A percentile compares a stretch with the other conserved stretches of the same genome.
Evolutionary conservation across 2,113 vertebrate species (phyloP).

Genomic region (Mustelus asterias): DNA sequence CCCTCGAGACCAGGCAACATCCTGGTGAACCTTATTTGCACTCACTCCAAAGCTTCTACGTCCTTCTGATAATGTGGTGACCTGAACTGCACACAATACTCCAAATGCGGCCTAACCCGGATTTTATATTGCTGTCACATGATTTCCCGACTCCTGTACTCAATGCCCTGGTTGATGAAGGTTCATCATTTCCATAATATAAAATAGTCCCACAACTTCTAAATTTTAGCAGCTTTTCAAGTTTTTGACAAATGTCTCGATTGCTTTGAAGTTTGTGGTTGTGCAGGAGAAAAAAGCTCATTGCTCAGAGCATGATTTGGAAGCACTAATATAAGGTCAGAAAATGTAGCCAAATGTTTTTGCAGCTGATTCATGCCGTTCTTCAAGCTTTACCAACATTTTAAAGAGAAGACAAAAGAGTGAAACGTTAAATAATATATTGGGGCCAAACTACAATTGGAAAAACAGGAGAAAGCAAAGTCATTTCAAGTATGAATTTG

Average conservation of each 20-base stretch:
- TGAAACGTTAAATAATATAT: not conserved
- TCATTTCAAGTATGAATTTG: not conserved
- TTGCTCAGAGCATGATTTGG: not conserved
- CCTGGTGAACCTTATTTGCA: too few relatives aligned
- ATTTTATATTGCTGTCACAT: too few relatives aligned
- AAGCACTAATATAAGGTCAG: not conserved
- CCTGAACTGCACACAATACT: too few relatives aligned
- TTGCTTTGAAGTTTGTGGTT: not conserved
- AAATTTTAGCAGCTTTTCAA: not conserved
- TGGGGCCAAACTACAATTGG: not conserved
- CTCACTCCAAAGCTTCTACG: too few relatives aligned
- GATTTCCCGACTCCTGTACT: too few relatives aligned
- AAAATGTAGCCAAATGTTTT: not conserved
- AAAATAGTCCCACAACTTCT: not conserved
- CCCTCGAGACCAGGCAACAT: too few relatives aligned
- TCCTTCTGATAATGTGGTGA: too few relatives aligned
- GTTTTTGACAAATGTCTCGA: not conserved
- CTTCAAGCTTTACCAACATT: not conserved
- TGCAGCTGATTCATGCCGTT: not conserved
- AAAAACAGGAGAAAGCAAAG: not conserved
- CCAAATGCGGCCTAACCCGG: too few relatives aligned
- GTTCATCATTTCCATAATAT: not conserved
- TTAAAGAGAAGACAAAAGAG: not conserved
- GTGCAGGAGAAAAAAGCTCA: not conserved
- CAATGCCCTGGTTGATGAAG: too few relatives aligned